Conservation (phyloP, 1,140 invertebrate genomes). For the Phymorhynchus buccinoides region DNA sequence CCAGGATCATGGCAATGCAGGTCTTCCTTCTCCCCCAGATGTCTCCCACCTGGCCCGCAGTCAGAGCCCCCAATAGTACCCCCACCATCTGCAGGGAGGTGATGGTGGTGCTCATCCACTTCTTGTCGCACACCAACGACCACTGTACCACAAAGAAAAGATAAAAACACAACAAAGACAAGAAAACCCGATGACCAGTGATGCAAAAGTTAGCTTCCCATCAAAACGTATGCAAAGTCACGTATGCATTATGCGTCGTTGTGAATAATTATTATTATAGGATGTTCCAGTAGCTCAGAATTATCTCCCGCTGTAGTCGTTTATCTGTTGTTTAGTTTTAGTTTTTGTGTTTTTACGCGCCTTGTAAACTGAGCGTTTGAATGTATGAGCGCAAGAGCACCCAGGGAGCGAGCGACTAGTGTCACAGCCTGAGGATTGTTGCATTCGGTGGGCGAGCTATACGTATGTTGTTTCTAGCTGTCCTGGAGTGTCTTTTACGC, state of each 20-base stretch:
- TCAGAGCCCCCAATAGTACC: slow-evolving; percentile 46
- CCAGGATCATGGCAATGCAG: slow-evolving; percentile 28
- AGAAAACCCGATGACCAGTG: background rate
- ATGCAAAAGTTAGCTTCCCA: background rate
- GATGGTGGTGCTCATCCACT: slow-evolving; percentile 47
- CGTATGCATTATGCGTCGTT: background rate
- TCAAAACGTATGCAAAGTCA: background rate
- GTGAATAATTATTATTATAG: too few species aligned
- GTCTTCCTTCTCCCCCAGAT: slow-evolving; percentile 46
- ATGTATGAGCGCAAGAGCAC: too few species aligned
- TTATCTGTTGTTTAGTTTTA: too few species aligned
- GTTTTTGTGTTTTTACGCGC: too few species aligned
- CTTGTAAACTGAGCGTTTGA: too few species aligned
- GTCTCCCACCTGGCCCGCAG: slow-evolving; percentile 50
- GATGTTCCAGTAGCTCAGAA: too few species aligned
- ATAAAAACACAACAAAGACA: background rate
- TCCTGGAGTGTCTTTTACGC: too few species aligned
- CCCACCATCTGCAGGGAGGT: slow-evolving; percentile 55
- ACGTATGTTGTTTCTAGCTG: too few species aligned
- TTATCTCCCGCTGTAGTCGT: too few species aligned
- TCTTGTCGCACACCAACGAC: slow-evolving; percentile 51
- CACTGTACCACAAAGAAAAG: slow-evolving; percentile 50
- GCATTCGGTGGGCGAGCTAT: too few species aligned
- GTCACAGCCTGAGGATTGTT: too few species aligned
- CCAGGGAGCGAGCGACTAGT: too few species aligned